Percentiles rank a stretch among this genome's conserved stretches.
Evolutionary conservation across 2,888 invertebrate species (phyloP).

Genomic region (Epirrhoe tristata): DNA sequence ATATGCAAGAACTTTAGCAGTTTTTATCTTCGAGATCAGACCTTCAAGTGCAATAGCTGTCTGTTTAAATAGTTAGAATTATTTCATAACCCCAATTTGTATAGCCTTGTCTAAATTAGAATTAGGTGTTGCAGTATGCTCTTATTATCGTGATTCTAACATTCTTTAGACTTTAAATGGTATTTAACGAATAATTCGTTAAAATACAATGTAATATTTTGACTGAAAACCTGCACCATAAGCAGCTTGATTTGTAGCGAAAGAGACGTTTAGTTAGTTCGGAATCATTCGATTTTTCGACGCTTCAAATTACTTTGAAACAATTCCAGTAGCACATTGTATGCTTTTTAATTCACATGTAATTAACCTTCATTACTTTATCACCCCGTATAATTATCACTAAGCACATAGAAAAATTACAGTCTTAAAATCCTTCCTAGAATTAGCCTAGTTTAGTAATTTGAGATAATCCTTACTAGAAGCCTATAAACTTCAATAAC

Average conservation of each 20-base stretch:
- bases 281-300: background rate
- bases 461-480: constrained; percentile 12
- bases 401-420: constrained; percentile 25
- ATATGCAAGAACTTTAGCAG: constrained; percentile 2
- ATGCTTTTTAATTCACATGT: background rate
- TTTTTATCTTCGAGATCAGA: constrained; percentile 19
- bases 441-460: constrained; percentile 14
- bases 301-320: constrained; percentile 1
- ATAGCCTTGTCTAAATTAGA: constrained; percentile 31
- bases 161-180: background rate
- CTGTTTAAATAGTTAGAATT: constrained; percentile 25
- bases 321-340: background rate
- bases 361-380: constrained; percentile 14
- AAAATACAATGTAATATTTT: background rate
- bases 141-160: constrained; percentile 2
- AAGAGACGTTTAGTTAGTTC: background rate
- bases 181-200: too few species aligned
- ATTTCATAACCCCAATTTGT: constrained; percentile 29
- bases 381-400: constrained; percentile 26
- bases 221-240: background rate
- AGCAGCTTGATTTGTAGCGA: background rate
- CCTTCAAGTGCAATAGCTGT: constrained; percentile 20
- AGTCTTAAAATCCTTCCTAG: constrained; percentile 16
- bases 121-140: constrained; percentile 25
- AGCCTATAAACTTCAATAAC: constrained; percentile 7